Base-by-base conservation (phyloP, 2,113 vertebrate species). In the Morphnarchus princeps region DNA sequence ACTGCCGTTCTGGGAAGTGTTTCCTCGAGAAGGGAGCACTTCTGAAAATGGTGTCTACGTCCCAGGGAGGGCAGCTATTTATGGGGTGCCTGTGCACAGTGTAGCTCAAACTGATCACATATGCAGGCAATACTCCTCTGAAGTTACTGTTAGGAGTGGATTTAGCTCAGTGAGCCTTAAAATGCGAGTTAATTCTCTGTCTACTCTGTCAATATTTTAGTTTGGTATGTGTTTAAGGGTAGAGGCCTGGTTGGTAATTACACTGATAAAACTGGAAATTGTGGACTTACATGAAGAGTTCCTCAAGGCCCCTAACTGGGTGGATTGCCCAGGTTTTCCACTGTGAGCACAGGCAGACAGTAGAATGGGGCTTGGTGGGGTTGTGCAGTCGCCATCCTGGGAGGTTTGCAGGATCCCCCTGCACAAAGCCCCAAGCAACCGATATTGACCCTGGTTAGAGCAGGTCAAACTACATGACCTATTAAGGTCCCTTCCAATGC, bases 11-110 rank as follows among this genome's bases (percentile, higher is more conserved):
- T 86, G 58, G 67, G 89, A 91, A 80, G 87, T 18, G 52, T 61
- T 94, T 89, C 84, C 57, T 89, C 7, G 4, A 66, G 66, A 76
- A 77, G 45, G 82, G 21, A 84, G 32, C 3, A 0, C 80, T 97
- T 96, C 90, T 87, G 72, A 89, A 69, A 95, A 71, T 92, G 82
- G 55, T 65, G 28, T 55, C 66, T 66, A 1, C 3, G 9, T 77
- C 78, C 91, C 81, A 89, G 55, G 49, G 52, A 87, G 65, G 50
- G 91, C 85, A 95, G 69, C 85, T 96, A 22, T 80, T 91, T 57
- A 49, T 4, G 19, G 67, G 12, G 40, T 90, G 54, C 62, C 52
- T 70, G 24, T 34, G 76, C 87, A 47, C 34, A 45, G 43, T 25
- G 29, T 66, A 81, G 77, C 67, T 87, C 80, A 31, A 73, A 80